Evolutionary conservation across 2,888 invertebrate species (phyloP), one percentile per base, ranked within the genome.

Genomic region (Hedychridium roseum): DNA sequence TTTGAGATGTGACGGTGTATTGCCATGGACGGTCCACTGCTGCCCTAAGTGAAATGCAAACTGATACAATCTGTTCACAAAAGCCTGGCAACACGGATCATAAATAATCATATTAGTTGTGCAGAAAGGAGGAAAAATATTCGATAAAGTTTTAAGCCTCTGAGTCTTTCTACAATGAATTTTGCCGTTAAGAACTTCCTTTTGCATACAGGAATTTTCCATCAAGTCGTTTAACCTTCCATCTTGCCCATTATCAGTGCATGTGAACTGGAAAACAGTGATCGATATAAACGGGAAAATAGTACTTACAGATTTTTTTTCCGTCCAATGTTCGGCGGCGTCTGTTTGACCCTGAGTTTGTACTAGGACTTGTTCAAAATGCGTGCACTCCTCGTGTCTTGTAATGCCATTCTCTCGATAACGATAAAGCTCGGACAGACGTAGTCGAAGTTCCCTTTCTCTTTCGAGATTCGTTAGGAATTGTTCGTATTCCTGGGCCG

Each of bases 351-450:
- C 84, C 81, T 68, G 88, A 78, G 60, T 83, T 85, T 67, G 86
- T 82, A 44, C 87, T 85, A 81, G 88, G 85, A 76, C 68, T 73
- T 92, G 91, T 71, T 94, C 94, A 77, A 92, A 93, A 76, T 94
- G 92, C 21, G 91, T 85, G 68, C 93, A 91, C 75, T 95, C 94
- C 73, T 91, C 90, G 41, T 89, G 85, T 31, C 87, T 84, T 2
- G 91, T 90, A 27, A 96, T 85, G 17, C 96, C 96, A 64, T 94
- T 89, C 68, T 90, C 88, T 18, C 96, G 84, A 80, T 94, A 91
- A 52, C 92, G 88, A 75, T 88, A 85, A 31, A 93, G 80, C 80
- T 96, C 96, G 1, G 89, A 88, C 16, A 95, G 83, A 3, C 95
- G 85, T 66, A 89, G 84, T 59, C 93, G 87, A 50, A 96, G 81